Base-by-base conservation (phyloP, 2,797 vertebrate genomes). In the Siniperca undulata region DNA sequence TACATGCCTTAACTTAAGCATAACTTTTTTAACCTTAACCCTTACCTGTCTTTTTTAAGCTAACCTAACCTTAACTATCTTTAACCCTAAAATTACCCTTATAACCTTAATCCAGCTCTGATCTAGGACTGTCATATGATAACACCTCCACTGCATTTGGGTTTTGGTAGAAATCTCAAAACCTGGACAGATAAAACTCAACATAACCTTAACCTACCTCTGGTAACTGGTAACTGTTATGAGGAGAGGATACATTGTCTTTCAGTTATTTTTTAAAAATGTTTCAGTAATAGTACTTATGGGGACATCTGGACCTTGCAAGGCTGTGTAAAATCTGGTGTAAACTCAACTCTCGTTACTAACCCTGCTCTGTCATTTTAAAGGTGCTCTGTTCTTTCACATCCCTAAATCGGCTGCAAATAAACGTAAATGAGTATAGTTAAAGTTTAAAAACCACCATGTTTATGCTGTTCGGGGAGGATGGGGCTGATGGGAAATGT, bases 401-500 rank as follows among this genome's bases (percentile, higher is more conserved):
- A 16, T 64, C 38, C 19, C 58, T 56, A 13, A 46, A 6, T 70
- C 4, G 1, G 34, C 46, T 53, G 19, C 7, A 22, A 8, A 42
- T 11, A n/a, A 61, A n/a, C 7, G 2, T 0, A n/a, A 6, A 13
- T 8, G 30, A 34, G 19, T 19, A 1, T 50, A 50, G 19, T 50
- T 50, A 19, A 50, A 50, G 16, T 24, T 55, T 12, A 42, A 64
- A 12, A 17, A 40, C 30, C n/a, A 58, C 53, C 10, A 9, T 27
- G 24, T 70, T 40, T 9, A 16, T n/a, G 42, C 13, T 17, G 27
- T 40, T 34, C 2, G 20, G 24, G 10, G 13, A 14, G 42, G 30
- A 46, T 16, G 9, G 38, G 30, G 50, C n/a, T 78, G 50, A 64
- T 74, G 65, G 70, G 42, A 74, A 65, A 58, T 50, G 30, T 48